phyloP scores from a whole-genome alignment of 2,888 invertebrate genomes.

The Ligdia adustata region DNA sequence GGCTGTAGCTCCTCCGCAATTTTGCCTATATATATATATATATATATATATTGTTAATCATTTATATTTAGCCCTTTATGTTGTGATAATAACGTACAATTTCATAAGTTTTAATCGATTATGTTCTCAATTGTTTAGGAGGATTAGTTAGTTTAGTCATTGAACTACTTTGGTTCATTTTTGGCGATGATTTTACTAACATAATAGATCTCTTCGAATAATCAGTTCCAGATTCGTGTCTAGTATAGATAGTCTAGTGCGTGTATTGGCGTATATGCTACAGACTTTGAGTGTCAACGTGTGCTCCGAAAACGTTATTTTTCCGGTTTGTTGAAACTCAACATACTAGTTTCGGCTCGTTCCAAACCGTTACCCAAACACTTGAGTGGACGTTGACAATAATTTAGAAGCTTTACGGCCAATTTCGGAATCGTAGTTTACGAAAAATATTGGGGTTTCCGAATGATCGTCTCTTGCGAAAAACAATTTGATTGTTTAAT shows the following conservation, averaged over 20 bases:
- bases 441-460: conserved; percentile 17
- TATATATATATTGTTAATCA: conserved; percentile 13
- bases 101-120: too few species aligned
- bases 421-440: conserved; percentile 19
- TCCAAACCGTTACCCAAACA: conserved; percentile 63
- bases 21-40: too few species aligned
- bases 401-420: conserved; percentile 12
- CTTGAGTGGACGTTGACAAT: conserved; percentile 34
- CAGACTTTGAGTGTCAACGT: conserved; percentile 53
- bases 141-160: too few species aligned
- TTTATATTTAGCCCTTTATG: conserved; percentile 2
- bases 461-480: conserved; percentile 21
- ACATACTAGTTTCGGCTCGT: conserved; percentile 62
- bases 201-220: conserved; percentile 8
- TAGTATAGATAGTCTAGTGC: conserved; percentile 57
- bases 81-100: not conserved
- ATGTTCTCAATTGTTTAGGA: too few species aligned
- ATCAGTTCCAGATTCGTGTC: conserved; percentile 52
- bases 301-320: conserved; percentile 77
- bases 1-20: conserved; percentile 14
- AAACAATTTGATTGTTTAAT: conserved; percentile 25
- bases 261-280: conserved; percentile 51
- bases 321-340: conserved; percentile 65
- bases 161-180: too few species aligned
- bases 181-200: too few species aligned